Conservation (phyloP, 2,113 vertebrate genomes). For the Grammomys surdaster region DNA sequence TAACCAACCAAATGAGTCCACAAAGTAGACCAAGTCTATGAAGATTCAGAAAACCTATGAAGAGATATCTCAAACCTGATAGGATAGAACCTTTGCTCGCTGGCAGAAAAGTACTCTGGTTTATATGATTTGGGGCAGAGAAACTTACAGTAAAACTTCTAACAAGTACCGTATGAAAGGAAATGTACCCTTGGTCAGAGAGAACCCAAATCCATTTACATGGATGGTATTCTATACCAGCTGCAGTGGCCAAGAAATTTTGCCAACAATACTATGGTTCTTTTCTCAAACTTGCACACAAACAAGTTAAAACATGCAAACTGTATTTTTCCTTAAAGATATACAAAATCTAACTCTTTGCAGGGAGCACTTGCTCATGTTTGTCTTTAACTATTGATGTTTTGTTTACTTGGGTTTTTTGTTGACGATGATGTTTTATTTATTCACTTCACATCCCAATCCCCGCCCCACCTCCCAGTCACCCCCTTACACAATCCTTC, state of each 20-base stretch:
- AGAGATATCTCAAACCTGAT: background rate
- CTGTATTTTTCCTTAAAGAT: background rate
- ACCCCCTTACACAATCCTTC: too few relatives aligned
- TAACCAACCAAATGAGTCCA: background rate
- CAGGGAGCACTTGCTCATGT: background rate
- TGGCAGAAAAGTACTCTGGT: background rate
- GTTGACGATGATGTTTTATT: too few relatives aligned
- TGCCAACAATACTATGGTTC: background rate
- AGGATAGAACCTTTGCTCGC: background rate
- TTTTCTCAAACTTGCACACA: background rate
- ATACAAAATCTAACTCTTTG: background rate
- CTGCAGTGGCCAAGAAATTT: background rate
- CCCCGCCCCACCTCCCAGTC: too few relatives aligned
- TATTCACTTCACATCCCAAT: too few relatives aligned
- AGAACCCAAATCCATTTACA: background rate
- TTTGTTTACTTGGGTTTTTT: too few relatives aligned
- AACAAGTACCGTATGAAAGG: background rate
- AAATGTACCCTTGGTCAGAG: background rate
- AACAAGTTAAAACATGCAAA: background rate
- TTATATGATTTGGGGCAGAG: background rate
- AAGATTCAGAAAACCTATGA: background rate
- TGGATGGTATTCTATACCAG: background rate
- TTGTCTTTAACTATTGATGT: background rate
- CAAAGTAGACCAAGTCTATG: background rate
- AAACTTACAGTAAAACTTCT: slow-evolving; percentile 19